Conservation (phyloP, 2,888 invertebrate genomes). For the Clostera curtula region DNA sequence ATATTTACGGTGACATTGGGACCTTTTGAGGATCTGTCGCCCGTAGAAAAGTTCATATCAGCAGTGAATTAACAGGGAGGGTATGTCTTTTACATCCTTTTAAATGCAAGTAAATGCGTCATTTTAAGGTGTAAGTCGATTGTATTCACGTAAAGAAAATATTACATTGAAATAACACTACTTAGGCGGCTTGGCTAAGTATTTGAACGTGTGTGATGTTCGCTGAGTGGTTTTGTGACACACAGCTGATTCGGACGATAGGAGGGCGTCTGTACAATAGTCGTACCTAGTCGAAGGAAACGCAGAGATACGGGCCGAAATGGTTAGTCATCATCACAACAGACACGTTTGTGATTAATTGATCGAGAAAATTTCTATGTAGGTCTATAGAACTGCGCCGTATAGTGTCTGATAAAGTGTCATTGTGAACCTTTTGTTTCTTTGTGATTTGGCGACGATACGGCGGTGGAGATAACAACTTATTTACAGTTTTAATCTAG, state of each 20-base stretch:
- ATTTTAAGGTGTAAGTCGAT: conserved; percentile 64
- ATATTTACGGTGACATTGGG: conserved; percentile 65
- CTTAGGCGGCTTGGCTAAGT: conserved; percentile 14
- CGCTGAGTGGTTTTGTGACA: conserved; percentile 38
- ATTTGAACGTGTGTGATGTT: conserved; percentile 18
- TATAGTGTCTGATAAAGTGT: conserved; percentile 47
- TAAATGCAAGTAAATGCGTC: conserved; percentile 73
- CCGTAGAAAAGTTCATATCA: conserved; percentile 60
- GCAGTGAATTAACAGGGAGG: conserved; percentile 70
- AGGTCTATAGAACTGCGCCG: conserved; percentile 39
- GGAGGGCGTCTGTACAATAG: conserved; percentile 58
- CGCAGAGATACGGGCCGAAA: conserved; percentile 51
- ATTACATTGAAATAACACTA: conserved; percentile 24
- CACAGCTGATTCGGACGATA: conserved; percentile 65
- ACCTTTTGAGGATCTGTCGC: conserved; percentile 68
- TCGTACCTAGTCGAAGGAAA: conserved; percentile 44
- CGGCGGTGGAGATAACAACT: conserved; percentile 50
- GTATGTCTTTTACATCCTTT: conserved; percentile 71
- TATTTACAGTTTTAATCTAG: conserved; percentile 48
- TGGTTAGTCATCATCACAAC: conserved; percentile 64
- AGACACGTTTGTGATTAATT: conserved; percentile 52
- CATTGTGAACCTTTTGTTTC: conserved; percentile 51
- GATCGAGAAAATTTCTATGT: conserved; percentile 33
- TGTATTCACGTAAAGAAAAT: conserved; percentile 38
- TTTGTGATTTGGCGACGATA: conserved; percentile 60